Evolutionary conservation across 1,140 invertebrate species (phyloP).

Genomic region (Eupristina koningsbergeri): DNA sequence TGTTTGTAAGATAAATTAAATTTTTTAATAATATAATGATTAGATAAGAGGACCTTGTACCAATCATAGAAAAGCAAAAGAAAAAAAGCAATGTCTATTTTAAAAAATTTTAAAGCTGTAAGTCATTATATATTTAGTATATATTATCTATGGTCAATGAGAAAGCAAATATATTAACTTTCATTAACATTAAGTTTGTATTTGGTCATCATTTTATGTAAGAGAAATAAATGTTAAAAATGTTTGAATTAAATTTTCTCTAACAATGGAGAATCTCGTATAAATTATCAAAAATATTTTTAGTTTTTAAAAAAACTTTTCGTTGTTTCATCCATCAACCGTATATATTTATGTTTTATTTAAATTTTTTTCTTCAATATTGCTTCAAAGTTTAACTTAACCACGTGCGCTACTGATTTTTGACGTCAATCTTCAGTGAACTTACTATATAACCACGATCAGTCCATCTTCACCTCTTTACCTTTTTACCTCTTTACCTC

Average conservation of each 20-base stretch:
- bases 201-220: too few relatives aligned
- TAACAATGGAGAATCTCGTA: too few relatives aligned
- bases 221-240: too few relatives aligned
- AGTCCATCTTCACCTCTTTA: background rate
- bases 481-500: background rate
- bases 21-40: conserved; percentile 4
- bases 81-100: conserved; percentile 3
- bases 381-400: background rate
- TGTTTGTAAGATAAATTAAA: background rate
- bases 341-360: too few relatives aligned
- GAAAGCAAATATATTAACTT: background rate
- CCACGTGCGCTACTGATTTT: background rate
- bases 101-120: background rate
- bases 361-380: background rate
- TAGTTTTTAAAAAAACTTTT: too few relatives aligned
- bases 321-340: too few relatives aligned
- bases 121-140: background rate
- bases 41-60: background rate
- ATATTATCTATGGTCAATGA: background rate
- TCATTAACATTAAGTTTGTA: background rate
- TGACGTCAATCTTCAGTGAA: conserved; percentile 16
- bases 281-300: too few relatives aligned
- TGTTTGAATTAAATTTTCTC: too few relatives aligned
- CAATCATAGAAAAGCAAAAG: background rate
- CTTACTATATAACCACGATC: background rate